Evolutionary conservation across 2,113 vertebrate genomes (phyloP).

Genomic region (Tapirus terrestris): DNA sequence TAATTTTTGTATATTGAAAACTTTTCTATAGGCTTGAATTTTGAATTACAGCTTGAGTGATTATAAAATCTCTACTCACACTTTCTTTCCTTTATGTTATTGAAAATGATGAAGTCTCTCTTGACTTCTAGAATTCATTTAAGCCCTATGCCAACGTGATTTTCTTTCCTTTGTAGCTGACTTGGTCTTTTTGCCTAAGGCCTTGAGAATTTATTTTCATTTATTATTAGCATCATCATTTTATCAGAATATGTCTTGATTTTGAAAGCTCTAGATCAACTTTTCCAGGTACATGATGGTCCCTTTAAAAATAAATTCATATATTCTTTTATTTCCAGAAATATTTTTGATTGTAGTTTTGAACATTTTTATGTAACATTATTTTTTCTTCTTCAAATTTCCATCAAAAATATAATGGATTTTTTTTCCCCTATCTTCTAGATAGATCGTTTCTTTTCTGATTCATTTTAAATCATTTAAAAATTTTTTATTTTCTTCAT

Average conservation of each 20-base stretch:
- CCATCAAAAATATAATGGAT: background rate
- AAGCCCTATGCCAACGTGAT: background rate
- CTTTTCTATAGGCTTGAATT: background rate
- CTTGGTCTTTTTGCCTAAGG: background rate
- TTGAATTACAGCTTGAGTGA: background rate
- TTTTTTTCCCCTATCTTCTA: background rate
- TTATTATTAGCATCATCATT: background rate
- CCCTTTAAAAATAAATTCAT: background rate
- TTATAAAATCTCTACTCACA: constrained; percentile 24
- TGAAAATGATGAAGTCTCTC: background rate
- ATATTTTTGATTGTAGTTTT: background rate
- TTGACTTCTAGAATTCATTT: background rate
- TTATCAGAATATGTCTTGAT: background rate
- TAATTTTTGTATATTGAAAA: background rate
- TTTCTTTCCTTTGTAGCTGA: background rate
- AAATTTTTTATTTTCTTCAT: background rate
- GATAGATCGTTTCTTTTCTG: background rate
- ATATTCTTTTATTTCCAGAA: background rate
- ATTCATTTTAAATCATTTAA: background rate
- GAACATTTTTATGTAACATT: background rate
- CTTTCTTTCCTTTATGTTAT: background rate
- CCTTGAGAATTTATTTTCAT: background rate
- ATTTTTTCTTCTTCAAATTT: background rate
- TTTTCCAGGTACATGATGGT: background rate
- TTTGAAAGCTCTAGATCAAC: background rate